Evolutionary conservation across 2,113 vertebrate genomes (phyloP).

Genomic region (Vireo altiloquus): DNA sequence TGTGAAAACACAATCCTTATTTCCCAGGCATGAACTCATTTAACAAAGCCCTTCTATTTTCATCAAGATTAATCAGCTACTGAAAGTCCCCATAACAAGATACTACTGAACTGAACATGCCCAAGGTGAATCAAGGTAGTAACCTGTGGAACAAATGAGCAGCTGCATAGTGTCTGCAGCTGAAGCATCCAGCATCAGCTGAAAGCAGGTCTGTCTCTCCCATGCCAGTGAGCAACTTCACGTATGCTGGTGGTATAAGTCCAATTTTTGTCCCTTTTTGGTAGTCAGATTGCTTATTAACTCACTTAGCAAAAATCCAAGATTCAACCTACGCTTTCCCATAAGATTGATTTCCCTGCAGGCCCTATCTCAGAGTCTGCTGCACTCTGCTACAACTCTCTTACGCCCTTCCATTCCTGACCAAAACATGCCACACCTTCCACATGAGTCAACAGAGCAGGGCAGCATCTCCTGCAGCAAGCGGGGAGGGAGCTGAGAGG

Average conservation of each 20-base stretch:
- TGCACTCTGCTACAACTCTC: background rate
- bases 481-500: background rate
- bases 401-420: background rate
- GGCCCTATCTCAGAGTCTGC: background rate
- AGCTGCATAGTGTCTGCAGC: background rate
- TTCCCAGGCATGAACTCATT: background rate
- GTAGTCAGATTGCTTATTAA: slow-evolving; percentile 5
- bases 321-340: slow-evolving; percentile 12
- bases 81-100: background rate
- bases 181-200: background rate
- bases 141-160: background rate
- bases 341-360: background rate
- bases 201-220: background rate
- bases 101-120: background rate
- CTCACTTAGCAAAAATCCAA: background rate
- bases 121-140: background rate
- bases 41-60: background rate
- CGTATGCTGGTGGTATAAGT: background rate
- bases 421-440: slow-evolving; percentile 40
- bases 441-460: slow-evolving; percentile 25
- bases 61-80: background rate
- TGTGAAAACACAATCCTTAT: background rate
- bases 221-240: background rate
- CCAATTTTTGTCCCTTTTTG: slow-evolving; percentile 1
- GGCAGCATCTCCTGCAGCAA: background rate